phyloP scores from a whole-genome alignment of 2,113 vertebrate species.

The Otocyon megalotis region DNA sequence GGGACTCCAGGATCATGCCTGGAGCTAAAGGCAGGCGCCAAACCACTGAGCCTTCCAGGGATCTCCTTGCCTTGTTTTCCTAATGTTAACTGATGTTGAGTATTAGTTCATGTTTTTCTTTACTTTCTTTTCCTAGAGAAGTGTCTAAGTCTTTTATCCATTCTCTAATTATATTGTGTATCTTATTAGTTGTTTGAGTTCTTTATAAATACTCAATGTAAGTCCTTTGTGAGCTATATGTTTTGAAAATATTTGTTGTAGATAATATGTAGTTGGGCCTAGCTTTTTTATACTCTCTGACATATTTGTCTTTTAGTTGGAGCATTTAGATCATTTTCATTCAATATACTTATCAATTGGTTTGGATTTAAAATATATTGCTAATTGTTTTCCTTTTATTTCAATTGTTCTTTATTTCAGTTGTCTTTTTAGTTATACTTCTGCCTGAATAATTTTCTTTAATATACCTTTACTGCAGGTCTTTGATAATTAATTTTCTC shows the following conservation, averaged over 20 bases:
- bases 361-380: neutral
- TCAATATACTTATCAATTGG: neutral
- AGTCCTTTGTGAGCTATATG: neutral
- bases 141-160: neutral
- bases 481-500: neutral
- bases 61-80: no score
- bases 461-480: neutral
- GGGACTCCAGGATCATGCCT: no score
- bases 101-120: neutral
- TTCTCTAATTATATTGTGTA: neutral
- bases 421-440: neutral
- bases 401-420: neutral
- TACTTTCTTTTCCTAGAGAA: neutral
- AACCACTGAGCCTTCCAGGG: no score
- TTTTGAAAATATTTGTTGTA: constrained; percentile 35
- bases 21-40: no score
- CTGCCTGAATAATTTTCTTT: neutral
- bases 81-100: neutral
- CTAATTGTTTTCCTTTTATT: neutral
- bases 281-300: neutral
- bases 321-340: neutral
- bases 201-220: neutral
- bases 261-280: neutral
- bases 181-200: neutral
- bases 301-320: neutral